Evolutionary conservation across 2,113 vertebrate genomes (phyloP).

Genomic region (Tragulus kanchil): DNA sequence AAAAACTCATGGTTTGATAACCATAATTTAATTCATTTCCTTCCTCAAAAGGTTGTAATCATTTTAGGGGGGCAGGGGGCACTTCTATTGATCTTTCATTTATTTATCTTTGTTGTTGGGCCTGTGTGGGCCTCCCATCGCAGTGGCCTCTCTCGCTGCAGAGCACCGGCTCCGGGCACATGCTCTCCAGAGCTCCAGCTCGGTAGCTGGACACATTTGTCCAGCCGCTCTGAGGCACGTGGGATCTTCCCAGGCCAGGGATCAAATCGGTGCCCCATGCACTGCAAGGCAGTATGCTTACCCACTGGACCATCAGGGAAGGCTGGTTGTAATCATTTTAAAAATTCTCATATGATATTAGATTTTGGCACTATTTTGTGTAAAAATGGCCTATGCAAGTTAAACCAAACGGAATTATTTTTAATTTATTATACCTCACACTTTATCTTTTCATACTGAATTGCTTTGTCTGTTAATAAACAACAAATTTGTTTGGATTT

Average conservation of each 20-base stretch:
- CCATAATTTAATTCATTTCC: background rate
- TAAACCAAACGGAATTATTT: background rate
- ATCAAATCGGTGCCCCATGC: too few species aligned
- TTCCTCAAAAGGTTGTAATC: background rate
- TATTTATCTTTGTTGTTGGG: too few species aligned
- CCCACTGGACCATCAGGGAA: too few species aligned
- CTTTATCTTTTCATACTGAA: background rate
- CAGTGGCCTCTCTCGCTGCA: too few species aligned
- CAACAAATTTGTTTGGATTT: background rate
- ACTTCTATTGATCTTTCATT: too few species aligned
- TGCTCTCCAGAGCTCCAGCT: too few species aligned
- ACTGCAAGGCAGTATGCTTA: too few species aligned
- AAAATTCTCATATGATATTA: background rate
- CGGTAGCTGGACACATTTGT: too few species aligned
- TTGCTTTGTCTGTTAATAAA: background rate
- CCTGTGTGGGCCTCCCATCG: too few species aligned
- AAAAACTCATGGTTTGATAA: constrained; percentile 18
- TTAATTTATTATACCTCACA: background rate
- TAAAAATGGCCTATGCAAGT: background rate
- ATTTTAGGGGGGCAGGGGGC: background rate
- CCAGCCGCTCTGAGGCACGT: too few species aligned
- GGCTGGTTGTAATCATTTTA: background rate
- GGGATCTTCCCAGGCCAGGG: too few species aligned
- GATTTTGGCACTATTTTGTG: background rate
- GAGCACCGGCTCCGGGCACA: too few species aligned